Evolutionary conservation across 2,113 vertebrate species (phyloP), one percentile per base, ranked within the genome.

Genomic region (Scopus umbretta): DNA sequence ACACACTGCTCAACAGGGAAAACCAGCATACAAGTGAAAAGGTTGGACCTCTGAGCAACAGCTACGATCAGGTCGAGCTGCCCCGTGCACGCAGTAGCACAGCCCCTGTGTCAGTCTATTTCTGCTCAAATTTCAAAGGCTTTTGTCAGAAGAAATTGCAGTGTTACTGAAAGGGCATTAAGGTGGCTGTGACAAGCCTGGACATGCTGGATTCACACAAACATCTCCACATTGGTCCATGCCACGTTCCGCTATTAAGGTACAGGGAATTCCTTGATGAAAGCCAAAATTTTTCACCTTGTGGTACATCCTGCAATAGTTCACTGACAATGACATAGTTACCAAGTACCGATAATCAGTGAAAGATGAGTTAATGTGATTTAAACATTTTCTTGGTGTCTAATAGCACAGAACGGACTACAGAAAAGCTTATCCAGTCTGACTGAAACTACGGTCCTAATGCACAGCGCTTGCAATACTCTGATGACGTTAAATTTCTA

Each of bases 81-180:
- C 68, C 13, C 45, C 34, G 21, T 19, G 63, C 61, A 13, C 53
- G n/a, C 63, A 70, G 68, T 16, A 74, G 65, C 68, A 19, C 7
- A 36, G 75, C 29, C 58, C 20, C 12, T 15, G 9, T 17, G 38
- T 74, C 42, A 34, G 30, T 52, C 55, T 30, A 59, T 71, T 93
- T 91, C 87, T 79, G 43, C 67, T 81, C 73, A 79, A 65, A 79
- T 80, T 75, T 40, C 87, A 90, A 94, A 89, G 61, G 66, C 70
- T 90, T 95, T 92, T 90, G 91, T 94, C n/a, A 80, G 92, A 70
- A 91, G 78, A 96, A 96, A 94, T 74, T 38, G 40, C 65, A 91
- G 27, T 8, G 29, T 75, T 72, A 19, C 12, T 72, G 89, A 88
- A 92, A 85, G n/a, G 59, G 17, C 55, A n/a, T 15, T 90, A 73